Conservation (phyloP, 2,888 invertebrate genomes). For the Seladonia tumulorum region DNA sequence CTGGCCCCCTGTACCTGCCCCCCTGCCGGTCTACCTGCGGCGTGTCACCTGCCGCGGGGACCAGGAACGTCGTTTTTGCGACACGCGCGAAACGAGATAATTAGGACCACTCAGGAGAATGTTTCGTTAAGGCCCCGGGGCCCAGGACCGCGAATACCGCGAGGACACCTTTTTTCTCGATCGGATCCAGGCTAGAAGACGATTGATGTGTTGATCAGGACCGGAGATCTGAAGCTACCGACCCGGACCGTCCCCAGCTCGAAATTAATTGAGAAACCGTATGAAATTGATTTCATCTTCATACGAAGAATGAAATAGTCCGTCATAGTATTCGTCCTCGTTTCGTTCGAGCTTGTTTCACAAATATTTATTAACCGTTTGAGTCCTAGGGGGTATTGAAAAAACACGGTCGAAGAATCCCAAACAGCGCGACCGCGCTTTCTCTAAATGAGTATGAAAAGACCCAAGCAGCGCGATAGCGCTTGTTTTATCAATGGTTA, state of each 20-base stretch:
- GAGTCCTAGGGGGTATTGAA: too few relatives aligned
- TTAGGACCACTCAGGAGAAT: conserved; percentile 49
- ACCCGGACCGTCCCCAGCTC: background rate
- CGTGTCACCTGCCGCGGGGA: conserved; percentile 57
- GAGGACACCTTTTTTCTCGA: conserved; percentile 24
- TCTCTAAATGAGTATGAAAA: too few relatives aligned
- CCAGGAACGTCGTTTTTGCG: conserved; percentile 50
- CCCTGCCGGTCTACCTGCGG: conserved; percentile 44
- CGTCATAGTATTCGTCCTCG: too few relatives aligned
- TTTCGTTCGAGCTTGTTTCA: too few relatives aligned
- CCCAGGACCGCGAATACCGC: conserved; percentile 4
- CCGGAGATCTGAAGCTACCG: background rate
- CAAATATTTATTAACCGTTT: too few relatives aligned
- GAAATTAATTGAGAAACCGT: background rate
- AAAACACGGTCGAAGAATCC: too few relatives aligned
- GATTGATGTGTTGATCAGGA: conserved; percentile 25
- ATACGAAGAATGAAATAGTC: too few relatives aligned
- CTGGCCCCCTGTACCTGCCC: conserved; percentile 12
- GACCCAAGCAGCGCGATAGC: too few relatives aligned
- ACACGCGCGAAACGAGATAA: conserved; percentile 65
- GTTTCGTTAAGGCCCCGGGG: conserved; percentile 35
- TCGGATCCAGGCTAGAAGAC: conserved; percentile 1
- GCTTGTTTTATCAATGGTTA: too few relatives aligned
- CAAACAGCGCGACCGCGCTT: too few relatives aligned
- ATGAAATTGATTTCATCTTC: background rate